Evolutionary conservation across 1,140 invertebrate genomes (phyloP).

Genomic region (Lanistes nyassanus): DNA sequence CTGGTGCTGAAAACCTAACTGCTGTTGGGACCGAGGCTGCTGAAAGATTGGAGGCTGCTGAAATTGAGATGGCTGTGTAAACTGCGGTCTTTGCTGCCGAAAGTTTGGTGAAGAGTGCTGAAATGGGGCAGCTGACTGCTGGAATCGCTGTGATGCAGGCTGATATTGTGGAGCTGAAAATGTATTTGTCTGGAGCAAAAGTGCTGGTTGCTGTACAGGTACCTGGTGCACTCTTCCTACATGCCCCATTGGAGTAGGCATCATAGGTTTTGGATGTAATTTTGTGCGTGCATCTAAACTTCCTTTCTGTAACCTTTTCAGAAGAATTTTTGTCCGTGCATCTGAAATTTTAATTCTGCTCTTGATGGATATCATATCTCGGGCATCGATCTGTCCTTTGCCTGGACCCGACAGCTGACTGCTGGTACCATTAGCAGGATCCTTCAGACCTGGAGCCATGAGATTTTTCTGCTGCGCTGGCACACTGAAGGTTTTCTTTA

Average conservation of each 20-base stretch:
- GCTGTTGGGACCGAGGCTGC: not conserved
- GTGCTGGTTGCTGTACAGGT: too few species aligned
- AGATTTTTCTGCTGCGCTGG: not conserved
- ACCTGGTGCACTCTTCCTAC: too few species aligned
- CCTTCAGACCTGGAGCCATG: not conserved
- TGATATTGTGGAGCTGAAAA: slow-evolving; percentile 11
- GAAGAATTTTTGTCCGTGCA: slow-evolving; percentile 37
- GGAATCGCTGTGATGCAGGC: slow-evolving; percentile 22
- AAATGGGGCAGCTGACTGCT: slow-evolving; percentile 1
- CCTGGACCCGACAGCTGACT: slow-evolving; percentile 4
- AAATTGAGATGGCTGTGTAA: not conserved
- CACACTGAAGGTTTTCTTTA: slow-evolving; percentile 16
- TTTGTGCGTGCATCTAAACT: slow-evolving; percentile 36
- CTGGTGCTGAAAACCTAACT: not conserved
- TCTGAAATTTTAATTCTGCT: slow-evolving; percentile 33
- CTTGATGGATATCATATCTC: slow-evolving; percentile 43
- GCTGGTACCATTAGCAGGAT: not conserved
- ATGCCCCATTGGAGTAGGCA: not conserved
- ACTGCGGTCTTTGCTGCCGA: not conserved
- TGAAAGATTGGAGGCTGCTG: not conserved
- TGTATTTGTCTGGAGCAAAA: too few species aligned
- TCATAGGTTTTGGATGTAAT: slow-evolving; percentile 9
- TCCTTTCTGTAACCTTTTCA: slow-evolving; percentile 29
- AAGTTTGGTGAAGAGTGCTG: not conserved
- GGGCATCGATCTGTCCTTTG: slow-evolving; percentile 36